A percentile compares a stretch with the other conserved stretches of the same genome.
Conservation (phyloP, 2,888 invertebrate species). For the Melanostoma mellinum region DNA sequence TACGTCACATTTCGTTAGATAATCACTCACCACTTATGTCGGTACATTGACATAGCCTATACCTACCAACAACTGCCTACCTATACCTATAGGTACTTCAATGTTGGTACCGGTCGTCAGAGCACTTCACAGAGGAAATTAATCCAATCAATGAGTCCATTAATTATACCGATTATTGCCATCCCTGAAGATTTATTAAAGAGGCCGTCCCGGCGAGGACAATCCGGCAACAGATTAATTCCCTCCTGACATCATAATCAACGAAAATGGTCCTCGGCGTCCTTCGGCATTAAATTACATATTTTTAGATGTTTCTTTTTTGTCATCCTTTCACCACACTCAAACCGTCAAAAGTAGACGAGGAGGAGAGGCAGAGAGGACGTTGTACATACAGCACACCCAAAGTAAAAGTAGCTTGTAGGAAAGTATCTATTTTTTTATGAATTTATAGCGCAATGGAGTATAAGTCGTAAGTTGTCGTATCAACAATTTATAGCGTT, state of each 20-base stretch:
- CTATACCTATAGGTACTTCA: neutral
- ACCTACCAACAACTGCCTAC: neutral
- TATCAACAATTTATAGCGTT: conserved; percentile 73
- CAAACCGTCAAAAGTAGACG: neutral
- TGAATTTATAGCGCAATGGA: conserved; percentile 71
- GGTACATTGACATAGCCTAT: neutral
- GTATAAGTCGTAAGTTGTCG: conserved; percentile 73
- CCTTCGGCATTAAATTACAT: conserved; percentile 68
- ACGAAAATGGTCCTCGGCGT: conserved; percentile 54
- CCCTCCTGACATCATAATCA: conserved; percentile 68
- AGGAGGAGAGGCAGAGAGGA: neutral
- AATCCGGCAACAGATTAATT: conserved; percentile 71
- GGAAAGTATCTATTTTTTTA: conserved; percentile 54
- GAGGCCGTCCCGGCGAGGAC: conserved; percentile 38
- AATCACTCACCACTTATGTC: conserved; percentile 50
- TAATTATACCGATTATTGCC: conserved; percentile 70
- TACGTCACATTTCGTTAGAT: conserved; percentile 58
- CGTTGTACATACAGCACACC: neutral
- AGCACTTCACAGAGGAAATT: conserved; percentile 60
- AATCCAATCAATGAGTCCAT: conserved; percentile 73
- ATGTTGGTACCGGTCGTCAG: conserved; percentile 18
- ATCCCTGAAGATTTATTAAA: conserved; percentile 61
- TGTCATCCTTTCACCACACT: conserved; percentile 6
- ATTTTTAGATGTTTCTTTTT: conserved; percentile 36
- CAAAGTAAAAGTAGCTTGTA: conserved; percentile 44